Base-by-base conservation (phyloP, 2,888 invertebrate genomes). In the Tolmerus cingulatus region DNA sequence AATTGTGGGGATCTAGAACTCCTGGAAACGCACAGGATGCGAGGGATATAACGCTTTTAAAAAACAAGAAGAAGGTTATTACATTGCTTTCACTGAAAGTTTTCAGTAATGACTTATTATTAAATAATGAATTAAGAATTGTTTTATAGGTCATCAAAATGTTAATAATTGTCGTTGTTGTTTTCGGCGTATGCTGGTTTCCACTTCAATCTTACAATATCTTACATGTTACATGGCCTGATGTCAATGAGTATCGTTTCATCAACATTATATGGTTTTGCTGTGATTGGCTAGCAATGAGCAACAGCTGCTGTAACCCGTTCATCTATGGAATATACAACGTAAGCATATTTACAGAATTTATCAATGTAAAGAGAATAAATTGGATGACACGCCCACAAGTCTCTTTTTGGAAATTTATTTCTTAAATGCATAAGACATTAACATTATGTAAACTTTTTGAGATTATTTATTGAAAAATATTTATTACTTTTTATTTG, bases 281-380 rank as follows among this genome's bases (percentile, higher is more conserved):
- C 91, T 96, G 95, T 90, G 97, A 97, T 92, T 97, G 97, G 97
- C 93, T 97, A 91, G 96, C 96, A 0, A 97, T 97, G 97, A 96
- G 96, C 90, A 97, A 97, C 91, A 97, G 97, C 87, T 97, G 97
- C 92, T 96, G 96, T 92, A 97, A 97, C 92, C 97, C 97, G 0
- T 97, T 97, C 91, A 97, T 97, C 90, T 97, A 97, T 91, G 97
- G 97, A 51, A 96, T 97, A 89, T 97, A 97, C 90, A 97, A 97
- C 91, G 97, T 97, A 93, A 96, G 95, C 94, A 90, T 23, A 16
- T 57, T 30, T 76, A 66, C 7, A 16, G n/a, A 46, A 16, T 3
- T 46, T 46, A 16, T 14, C 43, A 14, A 14, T 14, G 5, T 43
- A 43, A 34, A 4, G 34, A 34, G 2, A 5, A 34, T 30, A 30